Base-by-base conservation (phyloP, 2,113 vertebrate genomes). In the Gasterosteus aculeatus region DNA sequence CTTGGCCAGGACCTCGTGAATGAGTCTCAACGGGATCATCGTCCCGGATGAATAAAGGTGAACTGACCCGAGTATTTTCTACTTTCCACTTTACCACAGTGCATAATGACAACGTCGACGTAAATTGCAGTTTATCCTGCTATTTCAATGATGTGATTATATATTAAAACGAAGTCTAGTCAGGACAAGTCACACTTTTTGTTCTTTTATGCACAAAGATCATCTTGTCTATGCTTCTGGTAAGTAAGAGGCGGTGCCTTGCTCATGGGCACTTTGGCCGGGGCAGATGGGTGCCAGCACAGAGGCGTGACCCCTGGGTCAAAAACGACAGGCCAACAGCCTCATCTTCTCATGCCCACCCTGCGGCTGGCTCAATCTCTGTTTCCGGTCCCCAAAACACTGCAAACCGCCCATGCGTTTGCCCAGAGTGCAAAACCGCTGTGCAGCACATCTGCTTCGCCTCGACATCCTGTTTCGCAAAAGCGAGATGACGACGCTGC, bases 391-490 rank as follows among this genome's bases (percentile, higher is more conserved):
- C 22, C 7, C 1, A 38, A 38, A 38, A 42, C 10, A 12, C 12
- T 18, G 2, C 19, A 80, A 41, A 9, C 1, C 33, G 15, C n/a
- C 10, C n/a, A n/a, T 10, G 12, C 53, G 4, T 44, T 35, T 12
- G 69, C 72, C 58, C 31, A 62, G 19, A 42, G 42, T 31, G 2
- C 64, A 75, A 75, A 53, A 62, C 11, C 38, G 7, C 6, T 7
- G 61, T 1, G 11, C 64, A 53, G 57, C 38, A 31, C 71, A 51
- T 33, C 49, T 53, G 53, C 53, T 14, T 7, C 74, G 81, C 74
- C 72, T 79, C 88, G 69, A 92, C 88, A 92, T 92, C 89, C 90
- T 89, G 90, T 92, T 92, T 90, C 82, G 71, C 86, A 87, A 90
- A 73, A 53, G 56, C 38, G 59, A 26, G 22, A 75, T 69, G 16